A percentile compares a stretch with the other conserved stretches of the same genome.
Conservation (phyloP, 2,888 invertebrate species). For the Trichacis sp. region DNA sequence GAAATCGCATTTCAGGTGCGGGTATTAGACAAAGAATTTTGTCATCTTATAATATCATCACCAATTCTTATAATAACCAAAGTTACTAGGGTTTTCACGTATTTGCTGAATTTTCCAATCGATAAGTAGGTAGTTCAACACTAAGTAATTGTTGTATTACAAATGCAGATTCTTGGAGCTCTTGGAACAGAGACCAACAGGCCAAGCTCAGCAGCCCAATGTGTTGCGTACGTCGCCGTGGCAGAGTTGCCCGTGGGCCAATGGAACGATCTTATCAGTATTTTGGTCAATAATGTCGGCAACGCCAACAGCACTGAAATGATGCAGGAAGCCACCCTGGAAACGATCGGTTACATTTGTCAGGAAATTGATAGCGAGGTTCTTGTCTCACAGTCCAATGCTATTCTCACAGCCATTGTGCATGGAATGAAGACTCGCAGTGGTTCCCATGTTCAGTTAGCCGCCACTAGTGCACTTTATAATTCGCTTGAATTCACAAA, state of each 20-base stretch:
- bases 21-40: no score
- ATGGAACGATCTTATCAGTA: conserved; percentile 91
- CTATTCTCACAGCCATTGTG: conserved; percentile 97
- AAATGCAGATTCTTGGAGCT: conserved; percentile 85
- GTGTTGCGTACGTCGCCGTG: conserved; percentile 98
- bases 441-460: conserved; percentile 93
- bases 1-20: no score
- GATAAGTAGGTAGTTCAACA: no score
- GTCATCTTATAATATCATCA: no score
- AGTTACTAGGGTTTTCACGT: no score
- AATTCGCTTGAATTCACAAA: conserved; percentile 99
- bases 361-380: conserved; percentile 97
- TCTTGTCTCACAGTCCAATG: conserved; percentile 91
- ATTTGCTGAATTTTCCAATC: no score
- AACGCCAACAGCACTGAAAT: conserved; percentile 88
- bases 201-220: conserved; percentile 98
- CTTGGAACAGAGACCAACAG: conserved; percentile 95
- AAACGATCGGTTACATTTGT: conserved; percentile 98
- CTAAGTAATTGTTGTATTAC: background rate
- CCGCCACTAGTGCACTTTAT: conserved; percentile 95
- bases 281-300: conserved; percentile 92
- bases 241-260: conserved; percentile 92
- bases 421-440: conserved; percentile 94
- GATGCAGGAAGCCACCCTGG: conserved; percentile 95
- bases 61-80: no score